phyloP scores from a whole-genome alignment of 2,888 invertebrate species.

The Rhagonycha lutea region DNA sequence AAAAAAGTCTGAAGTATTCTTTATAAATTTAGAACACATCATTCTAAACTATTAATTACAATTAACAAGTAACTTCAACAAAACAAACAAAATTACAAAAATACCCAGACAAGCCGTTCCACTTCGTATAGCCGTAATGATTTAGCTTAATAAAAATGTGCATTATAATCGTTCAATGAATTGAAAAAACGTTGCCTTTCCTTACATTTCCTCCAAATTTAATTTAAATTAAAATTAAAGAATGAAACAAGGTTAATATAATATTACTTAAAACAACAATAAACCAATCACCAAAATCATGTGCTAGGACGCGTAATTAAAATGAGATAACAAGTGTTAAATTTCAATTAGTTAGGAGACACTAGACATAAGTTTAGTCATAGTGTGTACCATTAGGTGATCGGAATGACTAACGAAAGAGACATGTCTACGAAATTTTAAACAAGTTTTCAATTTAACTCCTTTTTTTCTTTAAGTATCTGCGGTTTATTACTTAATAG shows the following conservation, averaged over 20 bases:
- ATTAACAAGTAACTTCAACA: not conserved
- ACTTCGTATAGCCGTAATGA: not conserved
- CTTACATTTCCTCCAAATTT: not conserved
- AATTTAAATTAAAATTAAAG: not conserved
- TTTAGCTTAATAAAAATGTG: conserved; percentile 2
- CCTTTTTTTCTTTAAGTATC: not conserved
- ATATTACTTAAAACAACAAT: not conserved
- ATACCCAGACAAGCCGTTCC: not conserved
- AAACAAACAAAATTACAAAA: conserved; percentile 3
- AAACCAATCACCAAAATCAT: not conserved
- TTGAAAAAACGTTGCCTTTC: not conserved
- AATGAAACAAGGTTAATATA: not conserved
- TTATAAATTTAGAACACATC: not conserved
- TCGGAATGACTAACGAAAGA: not conserved
- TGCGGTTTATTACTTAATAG: not conserved
- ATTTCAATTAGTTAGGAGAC: not conserved
- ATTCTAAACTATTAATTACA: not conserved
- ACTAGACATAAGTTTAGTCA: not conserved
- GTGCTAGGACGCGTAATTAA: not conserved
- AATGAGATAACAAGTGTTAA: not conserved
- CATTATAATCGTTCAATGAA: not conserved
- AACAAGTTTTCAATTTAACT: not conserved
- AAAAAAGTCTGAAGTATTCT: not conserved
- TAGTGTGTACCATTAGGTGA: not conserved
- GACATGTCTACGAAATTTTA: not conserved